Evolutionary conservation across 2,797 vertebrate genomes (phyloP), one percentile per base, ranked within the genome.

Genomic region (Tenualosa thibaudeaui): DNA sequence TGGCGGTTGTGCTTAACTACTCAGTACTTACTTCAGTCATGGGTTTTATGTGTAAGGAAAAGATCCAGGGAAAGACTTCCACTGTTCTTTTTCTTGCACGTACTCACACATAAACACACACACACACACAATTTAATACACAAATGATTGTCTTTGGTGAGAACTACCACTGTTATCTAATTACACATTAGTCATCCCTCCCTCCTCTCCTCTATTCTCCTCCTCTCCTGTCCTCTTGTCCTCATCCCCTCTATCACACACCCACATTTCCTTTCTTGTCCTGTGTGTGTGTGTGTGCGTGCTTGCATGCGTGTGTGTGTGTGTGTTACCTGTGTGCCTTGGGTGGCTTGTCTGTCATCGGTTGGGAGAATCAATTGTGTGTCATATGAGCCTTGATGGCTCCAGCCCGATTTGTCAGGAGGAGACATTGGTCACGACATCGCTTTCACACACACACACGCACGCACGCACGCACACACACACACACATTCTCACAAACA

Each of bases 401-500:
- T 65, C 7, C 24, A 65, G 60, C 60, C n/a, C 13, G 9, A 24
- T 3, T 31, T 15, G 31, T 71, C 24, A 31, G n/a, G n/a, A 31
- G 26, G 65, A 31, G 10, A 71, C 65, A 71, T 71, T 71, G 65
- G 65, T 71, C 65, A 71, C 65, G 5, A 12, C 65, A 71, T 15
- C 65, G 17, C 65, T 3, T 12, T 3, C 65, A 71, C 65, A 71
- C 26, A 71, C 26, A 71, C 65, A 71, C 65, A 62, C 24, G 26
- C 60, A 65, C n/a, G 40, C 65, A 71, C 65, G 24, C 24, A 65
- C 60, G n/a, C 65, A 71, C 26, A 71, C 26, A 71, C 65, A 71
- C 65, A 62, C 24, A 65, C 60, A 65, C n/a, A 4, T 8, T 24
- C 24, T 24, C 60, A 65, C 60, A 65, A 3, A 10, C 60, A 65